Evolutionary conservation across 2,113 vertebrate species (phyloP).

Genomic region (Cnemophilus loriae): DNA sequence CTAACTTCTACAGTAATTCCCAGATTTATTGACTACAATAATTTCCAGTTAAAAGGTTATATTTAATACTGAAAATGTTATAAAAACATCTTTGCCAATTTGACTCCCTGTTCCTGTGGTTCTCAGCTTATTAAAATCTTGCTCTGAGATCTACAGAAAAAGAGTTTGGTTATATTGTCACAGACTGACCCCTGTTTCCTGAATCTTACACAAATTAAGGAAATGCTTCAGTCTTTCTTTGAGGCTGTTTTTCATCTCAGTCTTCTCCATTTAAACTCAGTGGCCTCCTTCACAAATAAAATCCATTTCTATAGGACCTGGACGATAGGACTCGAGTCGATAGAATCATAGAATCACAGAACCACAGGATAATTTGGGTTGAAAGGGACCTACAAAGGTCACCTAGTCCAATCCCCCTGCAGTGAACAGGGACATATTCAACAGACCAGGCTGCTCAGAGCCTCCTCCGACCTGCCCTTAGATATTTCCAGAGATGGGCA

Average conservation of each 20-base stretch:
- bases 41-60: not conserved
- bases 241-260: not conserved
- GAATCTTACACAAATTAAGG: not conserved
- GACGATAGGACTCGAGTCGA: accelerated
- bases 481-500: not conserved
- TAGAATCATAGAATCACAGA: not conserved
- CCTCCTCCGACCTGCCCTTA: accelerated
- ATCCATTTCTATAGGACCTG: not conserved
- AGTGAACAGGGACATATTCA: not conserved
- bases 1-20: not conserved
- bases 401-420: not conserved
- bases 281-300: not conserved
- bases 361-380: not conserved
- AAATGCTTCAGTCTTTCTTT: not conserved
- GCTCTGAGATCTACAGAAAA: not conserved
- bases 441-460: not conserved
- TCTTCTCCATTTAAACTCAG: not conserved
- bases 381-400: not conserved
- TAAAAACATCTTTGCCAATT: not conserved
- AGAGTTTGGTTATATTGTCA: not conserved
- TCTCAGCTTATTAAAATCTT: not conserved
- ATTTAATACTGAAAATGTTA: not conserved
- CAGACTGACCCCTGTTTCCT: not conserved
- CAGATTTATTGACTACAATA: not conserved
- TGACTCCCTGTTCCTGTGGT: not conserved